Conservation (phyloP, 2,113 vertebrate genomes). For the Buteo buteo region DNA sequence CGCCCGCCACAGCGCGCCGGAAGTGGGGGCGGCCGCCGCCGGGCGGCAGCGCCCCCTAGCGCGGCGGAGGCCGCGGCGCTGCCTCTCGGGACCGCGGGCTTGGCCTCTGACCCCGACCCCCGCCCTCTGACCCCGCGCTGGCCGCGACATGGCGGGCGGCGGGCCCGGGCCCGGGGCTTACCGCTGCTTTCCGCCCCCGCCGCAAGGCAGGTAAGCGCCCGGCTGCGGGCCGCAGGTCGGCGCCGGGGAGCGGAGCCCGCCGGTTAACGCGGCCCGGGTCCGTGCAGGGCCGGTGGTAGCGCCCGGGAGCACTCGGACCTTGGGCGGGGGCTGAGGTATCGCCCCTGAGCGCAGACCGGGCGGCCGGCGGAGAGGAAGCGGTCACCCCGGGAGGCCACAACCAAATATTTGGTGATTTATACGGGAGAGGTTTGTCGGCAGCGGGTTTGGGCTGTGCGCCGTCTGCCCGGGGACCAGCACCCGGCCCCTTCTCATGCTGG, state of each 20-base stretch:
- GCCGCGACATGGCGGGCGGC: background rate
- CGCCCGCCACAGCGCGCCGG: no score
- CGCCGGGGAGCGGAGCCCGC: background rate
- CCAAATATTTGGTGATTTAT: accelerated
- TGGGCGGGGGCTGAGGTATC: background rate
- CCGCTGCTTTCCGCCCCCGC: background rate
- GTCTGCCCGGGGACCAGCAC: accelerated
- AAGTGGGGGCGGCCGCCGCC: no score
- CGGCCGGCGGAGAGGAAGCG: background rate
- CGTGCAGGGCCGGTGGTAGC: background rate
- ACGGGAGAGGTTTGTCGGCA: background rate
- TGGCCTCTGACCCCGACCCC: no score
- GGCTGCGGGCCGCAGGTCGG: background rate
- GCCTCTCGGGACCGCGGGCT: no score
- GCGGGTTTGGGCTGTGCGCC: no score
- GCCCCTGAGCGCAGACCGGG: background rate
- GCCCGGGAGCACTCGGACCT: background rate
- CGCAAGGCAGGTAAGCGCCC: background rate
- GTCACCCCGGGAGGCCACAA: background rate
- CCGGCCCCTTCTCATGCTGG: accelerated
- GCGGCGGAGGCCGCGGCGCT: no score
- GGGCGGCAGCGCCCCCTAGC: no score
- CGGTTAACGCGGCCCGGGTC: background rate
- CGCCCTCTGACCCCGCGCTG: background rate
- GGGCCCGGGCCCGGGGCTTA: no score